phyloP scores from a whole-genome alignment of 2,888 invertebrate species.

The Caenorhabditis uteleia region DNA sequence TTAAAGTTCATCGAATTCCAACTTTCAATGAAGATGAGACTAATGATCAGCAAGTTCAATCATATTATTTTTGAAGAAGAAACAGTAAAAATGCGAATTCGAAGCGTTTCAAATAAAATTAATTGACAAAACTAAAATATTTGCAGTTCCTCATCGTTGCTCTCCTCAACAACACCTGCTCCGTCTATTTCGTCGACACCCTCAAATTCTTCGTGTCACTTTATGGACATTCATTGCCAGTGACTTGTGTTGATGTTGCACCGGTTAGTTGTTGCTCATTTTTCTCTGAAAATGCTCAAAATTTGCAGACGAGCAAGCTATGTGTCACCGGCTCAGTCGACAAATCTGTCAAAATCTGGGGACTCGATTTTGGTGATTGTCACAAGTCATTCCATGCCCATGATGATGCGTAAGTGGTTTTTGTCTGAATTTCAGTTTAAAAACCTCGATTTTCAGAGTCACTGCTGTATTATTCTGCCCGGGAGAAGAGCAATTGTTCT shows the following conservation, averaged over 20 bases:
- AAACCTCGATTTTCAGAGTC: conserved; percentile 75
- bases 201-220: conserved; percentile 93
- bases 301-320: conserved; percentile 74
- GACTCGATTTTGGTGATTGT: conserved; percentile 97
- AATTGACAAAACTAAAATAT: background rate
- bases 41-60: background rate
- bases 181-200: conserved; percentile 90
- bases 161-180: conserved; percentile 89
- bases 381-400: conserved; percentile 93
- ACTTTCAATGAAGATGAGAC: too few relatives aligned
- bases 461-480: conserved; percentile 88
- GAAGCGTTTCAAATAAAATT: too few relatives aligned
- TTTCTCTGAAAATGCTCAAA: background rate
- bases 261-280: conserved; percentile 37
- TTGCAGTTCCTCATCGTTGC: conserved; percentile 85
- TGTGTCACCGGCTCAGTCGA: conserved; percentile 94
- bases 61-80: background rate
- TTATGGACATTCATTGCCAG: conserved; percentile 94
- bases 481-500: conserved; percentile 83
- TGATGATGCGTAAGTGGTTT: conserved; percentile 77
- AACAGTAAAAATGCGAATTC: background rate
- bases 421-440: background rate
- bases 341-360: conserved; percentile 95
- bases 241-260: conserved; percentile 89
- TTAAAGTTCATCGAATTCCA: too few relatives aligned